Base-by-base conservation (phyloP, 2,888 invertebrate species). In the Chorisops tibialis region DNA sequence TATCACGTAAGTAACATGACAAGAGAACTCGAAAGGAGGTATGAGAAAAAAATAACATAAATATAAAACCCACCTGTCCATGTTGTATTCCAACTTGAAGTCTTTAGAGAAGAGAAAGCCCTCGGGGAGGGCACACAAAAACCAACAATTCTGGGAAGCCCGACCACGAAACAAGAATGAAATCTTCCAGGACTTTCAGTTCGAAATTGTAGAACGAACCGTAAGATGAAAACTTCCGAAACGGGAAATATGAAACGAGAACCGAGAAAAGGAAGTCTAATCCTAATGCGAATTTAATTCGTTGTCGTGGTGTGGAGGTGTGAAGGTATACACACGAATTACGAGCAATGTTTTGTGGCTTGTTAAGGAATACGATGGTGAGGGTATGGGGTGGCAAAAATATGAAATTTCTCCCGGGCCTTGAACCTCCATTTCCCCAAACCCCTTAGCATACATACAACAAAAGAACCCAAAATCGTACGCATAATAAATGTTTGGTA, bases 261-360 rank as follows among this genome's bases (percentile, higher is more conserved):
- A 9, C 5, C 12, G 18, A 7, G 4, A 30, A 9, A 30, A 14
- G 35, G 49, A 50, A 30, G 49, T 35, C 49, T 50, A 50, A 50
- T 50, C 49, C 49, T 50, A 50, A 50, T 50, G 49, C 49, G 49
- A 50, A 50, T 50, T 50, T 35, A 50, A 50, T 50, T 35, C 35
- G 9, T 50, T 14, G 7, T n/a, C 9, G 30, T 30, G 30, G 2
- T 2, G 9, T 30, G 1, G 30, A 30, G 30, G 5, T 30, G 30
- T 30, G 30, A 30, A 5, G 30, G 3, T 30, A 30, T 2, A 30
- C n/a, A n/a, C n/a, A n/a, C n/a, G n/a, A n/a, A n/a, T n/a, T n/a
- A n/a, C 7, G 30, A 30, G 30, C 30, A 30, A 30, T 30, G 9
- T 30, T 30, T 30, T 30, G 30, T 30, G 30, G 30, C 30, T 30